These are phyloP conservation scores for Drosophila longiperda DNA, from an alignment of 2,888 invertebrate genomes.

Conservation along the genomic window DNA sequence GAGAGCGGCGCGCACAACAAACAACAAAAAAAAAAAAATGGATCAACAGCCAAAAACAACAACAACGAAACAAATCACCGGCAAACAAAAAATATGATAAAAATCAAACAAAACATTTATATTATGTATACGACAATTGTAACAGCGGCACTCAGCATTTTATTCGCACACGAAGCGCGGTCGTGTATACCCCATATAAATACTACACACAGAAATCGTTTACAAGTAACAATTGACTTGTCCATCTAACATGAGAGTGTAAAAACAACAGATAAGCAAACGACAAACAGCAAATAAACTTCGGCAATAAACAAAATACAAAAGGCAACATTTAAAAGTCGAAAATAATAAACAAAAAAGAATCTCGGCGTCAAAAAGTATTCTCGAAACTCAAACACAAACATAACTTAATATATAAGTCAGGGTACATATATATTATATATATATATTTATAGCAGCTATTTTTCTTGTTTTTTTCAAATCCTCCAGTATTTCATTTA, in stretches of 20 bases:
- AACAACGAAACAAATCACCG: conserved; percentile 46
- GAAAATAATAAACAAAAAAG: neutral
- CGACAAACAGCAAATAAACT: conserved; percentile 22
- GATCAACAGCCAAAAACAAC: conserved; percentile 15
- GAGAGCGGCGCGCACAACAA: conserved; percentile 13
- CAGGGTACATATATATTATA: conserved; percentile 32
- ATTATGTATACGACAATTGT: conserved; percentile 38
- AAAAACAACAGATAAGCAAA: conserved; percentile 12
- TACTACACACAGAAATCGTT: conserved; percentile 17
- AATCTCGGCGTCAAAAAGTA: conserved; percentile 30
- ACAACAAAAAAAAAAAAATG: neutral
- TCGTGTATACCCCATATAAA: conserved; percentile 45
- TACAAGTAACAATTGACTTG: conserved; percentile 3
- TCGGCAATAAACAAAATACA: conserved; percentile 35
- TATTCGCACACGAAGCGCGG: conserved; percentile 53
- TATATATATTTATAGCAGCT: conserved; percentile 26
- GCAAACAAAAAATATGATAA: conserved; percentile 9
- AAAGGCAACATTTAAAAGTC: conserved; percentile 13
- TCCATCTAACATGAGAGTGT: neutral
- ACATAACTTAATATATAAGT: conserved; percentile 27
- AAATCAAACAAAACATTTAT: conserved; percentile 1
- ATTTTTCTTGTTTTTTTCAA: conserved; percentile 22
- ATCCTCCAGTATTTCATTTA: conserved; percentile 50
- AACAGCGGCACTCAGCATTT: conserved; percentile 28
- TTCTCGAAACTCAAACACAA: conserved; percentile 31